phyloP scores from a whole-genome alignment of 1,140 invertebrate genomes.

The Eriocheir sinensis region DNA sequence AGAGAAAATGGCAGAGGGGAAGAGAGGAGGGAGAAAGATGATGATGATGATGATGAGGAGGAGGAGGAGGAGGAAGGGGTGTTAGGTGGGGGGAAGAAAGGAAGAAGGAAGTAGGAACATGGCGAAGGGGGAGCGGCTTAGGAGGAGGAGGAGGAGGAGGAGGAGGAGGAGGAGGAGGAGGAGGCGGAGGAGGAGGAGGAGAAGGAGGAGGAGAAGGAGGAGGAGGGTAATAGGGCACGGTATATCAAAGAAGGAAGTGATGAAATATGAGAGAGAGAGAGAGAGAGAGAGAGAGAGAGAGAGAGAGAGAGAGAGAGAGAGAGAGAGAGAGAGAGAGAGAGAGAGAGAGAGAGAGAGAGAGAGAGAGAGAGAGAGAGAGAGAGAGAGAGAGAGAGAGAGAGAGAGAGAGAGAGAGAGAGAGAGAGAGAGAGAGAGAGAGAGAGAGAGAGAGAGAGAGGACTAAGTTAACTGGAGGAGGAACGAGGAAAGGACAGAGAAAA shows the following conservation, averaged over 20 bases:
- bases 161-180: not conserved
- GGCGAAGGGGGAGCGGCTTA: too few species aligned
- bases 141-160: too few species aligned
- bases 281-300: conserved; percentile 26
- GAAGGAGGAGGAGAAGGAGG: conserved; percentile 18
- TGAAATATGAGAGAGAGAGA: not conserved
- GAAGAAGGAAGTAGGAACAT: too few species aligned
- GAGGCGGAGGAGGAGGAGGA: not conserved
- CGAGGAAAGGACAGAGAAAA: not conserved
- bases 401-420: conserved; percentile 12
- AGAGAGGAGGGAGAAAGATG: not conserved
- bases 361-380: conserved; percentile 6
- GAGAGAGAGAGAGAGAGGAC: not conserved
- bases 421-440: not conserved
- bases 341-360: not conserved
- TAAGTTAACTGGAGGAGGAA: not conserved
- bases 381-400: not conserved
- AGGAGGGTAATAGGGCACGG: not conserved
- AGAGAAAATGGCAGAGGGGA: not conserved
- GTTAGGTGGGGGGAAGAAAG: not conserved
- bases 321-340: not conserved
- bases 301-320: conserved; percentile 42
- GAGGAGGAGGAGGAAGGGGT: not conserved
- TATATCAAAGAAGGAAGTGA: not conserved
- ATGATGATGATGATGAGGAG: not conserved